Evolutionary conservation across 1,140 invertebrate genomes (phyloP).

Genomic region (Bathynomus jamesi): DNA sequence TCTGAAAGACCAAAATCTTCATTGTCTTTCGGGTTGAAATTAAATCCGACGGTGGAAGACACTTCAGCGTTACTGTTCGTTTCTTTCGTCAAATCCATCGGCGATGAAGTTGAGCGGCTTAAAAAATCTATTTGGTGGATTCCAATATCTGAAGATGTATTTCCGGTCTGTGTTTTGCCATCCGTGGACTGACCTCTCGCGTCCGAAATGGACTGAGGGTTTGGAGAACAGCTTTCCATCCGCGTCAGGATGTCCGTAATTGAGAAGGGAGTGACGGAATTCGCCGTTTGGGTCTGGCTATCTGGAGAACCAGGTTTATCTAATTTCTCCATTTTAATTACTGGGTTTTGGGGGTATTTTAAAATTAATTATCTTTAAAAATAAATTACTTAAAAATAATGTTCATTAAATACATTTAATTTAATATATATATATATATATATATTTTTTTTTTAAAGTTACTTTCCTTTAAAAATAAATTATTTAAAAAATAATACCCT

Average conservation of each 20-base stretch:
- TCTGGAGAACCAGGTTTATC: not conserved
- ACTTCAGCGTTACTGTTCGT: not conserved
- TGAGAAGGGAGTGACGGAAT: constrained; percentile 33
- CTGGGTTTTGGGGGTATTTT: too few relatives aligned
- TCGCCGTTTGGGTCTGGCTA: not conserved
- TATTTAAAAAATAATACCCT: too few relatives aligned
- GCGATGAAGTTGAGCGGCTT: not conserved
- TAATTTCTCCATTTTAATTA: not conserved
- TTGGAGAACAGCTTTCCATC: constrained; percentile 32
- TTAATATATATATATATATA: too few relatives aligned
- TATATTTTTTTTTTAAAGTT: too few relatives aligned
- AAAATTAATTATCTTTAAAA: too few relatives aligned
- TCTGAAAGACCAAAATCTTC: not conserved
- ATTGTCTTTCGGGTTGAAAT: not conserved
- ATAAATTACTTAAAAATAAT: too few relatives aligned
- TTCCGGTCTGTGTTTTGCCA: not conserved
- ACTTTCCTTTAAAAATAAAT: too few relatives aligned
- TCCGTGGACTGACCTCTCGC: not conserved
- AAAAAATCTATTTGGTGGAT: not conserved
- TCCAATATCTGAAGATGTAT: not conserved
- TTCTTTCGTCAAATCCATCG: not conserved
- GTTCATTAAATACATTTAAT: too few relatives aligned
- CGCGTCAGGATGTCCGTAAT: constrained; percentile 35
- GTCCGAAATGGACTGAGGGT: not conserved
- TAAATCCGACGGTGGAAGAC: not conserved